Conservation (phyloP, 2,797 vertebrate genomes). For the Hipposideros larvatus region DNA sequence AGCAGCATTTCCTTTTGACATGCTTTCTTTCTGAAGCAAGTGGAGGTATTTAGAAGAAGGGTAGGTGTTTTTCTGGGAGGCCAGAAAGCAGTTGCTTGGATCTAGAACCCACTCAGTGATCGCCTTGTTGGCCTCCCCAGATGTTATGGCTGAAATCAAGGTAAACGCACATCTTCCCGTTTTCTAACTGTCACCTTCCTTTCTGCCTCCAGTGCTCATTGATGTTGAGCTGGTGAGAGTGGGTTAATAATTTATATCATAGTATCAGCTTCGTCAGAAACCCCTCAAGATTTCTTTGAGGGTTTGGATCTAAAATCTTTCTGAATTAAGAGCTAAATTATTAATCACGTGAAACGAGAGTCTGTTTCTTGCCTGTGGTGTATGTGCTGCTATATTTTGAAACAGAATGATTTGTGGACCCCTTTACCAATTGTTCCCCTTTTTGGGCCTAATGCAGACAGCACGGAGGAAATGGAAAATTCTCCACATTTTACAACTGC, state of each 20-base stretch:
- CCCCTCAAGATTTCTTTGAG: background rate
- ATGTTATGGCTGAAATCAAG: background rate
- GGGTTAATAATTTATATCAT: background rate
- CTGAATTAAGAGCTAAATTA: constrained; percentile 40
- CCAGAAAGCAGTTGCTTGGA: background rate
- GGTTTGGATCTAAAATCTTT: background rate
- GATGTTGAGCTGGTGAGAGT: background rate
- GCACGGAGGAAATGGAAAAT: constrained; percentile 50
- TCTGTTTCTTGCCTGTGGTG: background rate
- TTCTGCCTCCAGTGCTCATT: background rate
- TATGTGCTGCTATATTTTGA: background rate
- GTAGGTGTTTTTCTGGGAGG: background rate
- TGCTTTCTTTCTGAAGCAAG: background rate
- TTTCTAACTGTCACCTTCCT: background rate
- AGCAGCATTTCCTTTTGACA: background rate
- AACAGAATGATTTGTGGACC: constrained; percentile 53
- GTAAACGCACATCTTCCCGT: background rate
- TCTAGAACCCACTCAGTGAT: background rate
- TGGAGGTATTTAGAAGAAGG: background rate
- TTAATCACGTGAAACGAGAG: background rate
- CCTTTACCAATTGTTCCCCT: constrained; percentile 42
- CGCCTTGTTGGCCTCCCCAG: background rate
- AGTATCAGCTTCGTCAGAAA: constrained; percentile 23
- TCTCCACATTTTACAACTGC: background rate
- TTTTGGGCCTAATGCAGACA: constrained; percentile 55